phyloP scores from a whole-genome alignment of 2,888 invertebrate genomes.

The Fragum whitleyi region DNA sequence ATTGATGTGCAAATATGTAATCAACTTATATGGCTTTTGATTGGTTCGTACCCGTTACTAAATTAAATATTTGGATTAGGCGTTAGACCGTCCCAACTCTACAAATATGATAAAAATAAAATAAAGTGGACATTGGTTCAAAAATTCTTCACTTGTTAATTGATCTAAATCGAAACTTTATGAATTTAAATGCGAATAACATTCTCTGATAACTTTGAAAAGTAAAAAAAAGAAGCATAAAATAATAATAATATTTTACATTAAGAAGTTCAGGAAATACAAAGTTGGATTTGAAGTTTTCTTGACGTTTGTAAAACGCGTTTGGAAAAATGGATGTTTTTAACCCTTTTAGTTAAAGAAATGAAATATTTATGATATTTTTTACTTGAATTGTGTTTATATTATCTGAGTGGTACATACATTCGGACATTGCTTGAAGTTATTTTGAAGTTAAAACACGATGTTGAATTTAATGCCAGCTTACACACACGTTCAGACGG shows the following conservation, averaged over 20 bases:
- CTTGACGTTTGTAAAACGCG: no score
- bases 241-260: no score
- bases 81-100: constrained; percentile 16
- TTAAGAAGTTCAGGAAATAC: no score
- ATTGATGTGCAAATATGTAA: constrained; percentile 48
- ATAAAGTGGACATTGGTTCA: background rate
- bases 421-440: no score
- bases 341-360: no score
- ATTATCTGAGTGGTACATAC: no score
- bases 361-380: no score
- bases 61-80: constrained; percentile 49
- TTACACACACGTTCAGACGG: constrained; percentile 31
- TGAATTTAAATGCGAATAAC: background rate
- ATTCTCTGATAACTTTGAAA: background rate
- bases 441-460: background rate
- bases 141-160: constrained; percentile 2
- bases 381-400: no score
- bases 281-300: no score
- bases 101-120: constrained; percentile 18
- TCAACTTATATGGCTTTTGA: background rate
- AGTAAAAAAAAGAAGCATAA: no score
- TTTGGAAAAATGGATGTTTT: no score
- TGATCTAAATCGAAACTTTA: background rate
- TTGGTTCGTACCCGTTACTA: constrained; percentile 25
- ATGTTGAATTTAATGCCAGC: constrained; percentile 53